Percentiles rank a stretch among this genome's conserved stretches.
These are phyloP conservation scores for Camelus dromedarius DNA, from an alignment of 2,113 vertebrate genomes.

Conservation along the genomic window DNA sequence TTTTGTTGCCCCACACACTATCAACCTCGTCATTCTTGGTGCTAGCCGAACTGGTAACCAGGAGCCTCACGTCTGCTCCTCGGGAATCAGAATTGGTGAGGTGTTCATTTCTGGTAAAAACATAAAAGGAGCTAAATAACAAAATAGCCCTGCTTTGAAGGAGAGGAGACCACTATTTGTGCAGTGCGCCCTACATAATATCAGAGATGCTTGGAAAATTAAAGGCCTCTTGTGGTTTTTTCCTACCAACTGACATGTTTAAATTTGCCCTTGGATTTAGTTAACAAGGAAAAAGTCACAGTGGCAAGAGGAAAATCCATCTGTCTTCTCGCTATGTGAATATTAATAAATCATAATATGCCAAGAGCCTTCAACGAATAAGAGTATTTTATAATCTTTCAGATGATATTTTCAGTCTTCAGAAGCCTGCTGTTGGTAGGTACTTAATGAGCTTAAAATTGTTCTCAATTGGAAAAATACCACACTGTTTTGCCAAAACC, in stretches of 20 bases:
- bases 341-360: conserved; percentile 67
- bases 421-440: not conserved
- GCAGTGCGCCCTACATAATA: conserved; percentile 56
- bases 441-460: conserved; percentile 67
- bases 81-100: conserved; percentile 34
- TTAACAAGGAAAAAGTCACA: not conserved
- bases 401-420: conserved; percentile 37
- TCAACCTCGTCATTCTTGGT: conserved; percentile 75
- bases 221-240: conserved; percentile 54
- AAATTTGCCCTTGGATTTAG: conserved; percentile 50
- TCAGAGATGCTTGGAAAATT: conserved; percentile 60
- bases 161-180: conserved; percentile 70
- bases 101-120: conserved; percentile 49
- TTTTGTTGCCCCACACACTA: conserved; percentile 6
- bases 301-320: conserved; percentile 51
- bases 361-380: conserved; percentile 70
- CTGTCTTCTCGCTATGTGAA: conserved; percentile 75
- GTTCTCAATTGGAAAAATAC: conserved; percentile 74
- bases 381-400: conserved; percentile 5
- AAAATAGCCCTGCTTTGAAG: conserved; percentile 70
- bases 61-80: not conserved
- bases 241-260: conserved; percentile 47
- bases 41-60: conserved; percentile 49
- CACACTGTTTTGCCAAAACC: conserved; percentile 83
- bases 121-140: conserved; percentile 64